Conservation (phyloP, 2,797 vertebrate genomes). For the Streptopelia turtur region DNA sequence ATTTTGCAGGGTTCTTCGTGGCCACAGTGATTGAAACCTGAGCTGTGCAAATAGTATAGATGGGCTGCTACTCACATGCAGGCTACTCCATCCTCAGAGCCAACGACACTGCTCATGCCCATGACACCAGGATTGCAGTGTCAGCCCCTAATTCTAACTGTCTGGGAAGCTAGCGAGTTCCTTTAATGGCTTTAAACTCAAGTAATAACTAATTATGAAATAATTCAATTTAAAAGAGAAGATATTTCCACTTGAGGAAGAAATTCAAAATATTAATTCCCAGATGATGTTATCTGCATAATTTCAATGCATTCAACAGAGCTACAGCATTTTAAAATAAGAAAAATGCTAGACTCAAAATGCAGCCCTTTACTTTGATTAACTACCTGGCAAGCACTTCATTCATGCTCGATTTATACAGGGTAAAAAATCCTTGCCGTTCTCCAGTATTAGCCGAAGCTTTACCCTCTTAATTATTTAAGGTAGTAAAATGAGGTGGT, state of each 20-base stretch:
- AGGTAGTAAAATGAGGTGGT: slow-evolving; percentile 10
- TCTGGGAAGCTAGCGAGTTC: background rate
- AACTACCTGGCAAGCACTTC: background rate
- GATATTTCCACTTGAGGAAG: background rate
- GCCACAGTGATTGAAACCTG: background rate
- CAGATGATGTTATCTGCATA: background rate
- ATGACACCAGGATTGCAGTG: background rate
- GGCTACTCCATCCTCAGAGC: background rate
- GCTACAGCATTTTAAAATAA: background rate
- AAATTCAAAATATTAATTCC: background rate
- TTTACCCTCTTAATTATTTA: slow-evolving; percentile 52
- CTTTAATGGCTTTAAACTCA: background rate
- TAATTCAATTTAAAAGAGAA: background rate
- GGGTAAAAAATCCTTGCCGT: background rate
- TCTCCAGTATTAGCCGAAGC: slow-evolving; percentile 4
- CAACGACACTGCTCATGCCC: background rate
- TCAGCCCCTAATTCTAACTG: background rate
- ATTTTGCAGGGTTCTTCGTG: background rate
- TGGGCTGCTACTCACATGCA: background rate
- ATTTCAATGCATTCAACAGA: background rate
- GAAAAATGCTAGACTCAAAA: background rate
- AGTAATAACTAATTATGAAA: background rate
- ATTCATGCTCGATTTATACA: background rate
- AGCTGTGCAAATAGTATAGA: background rate
- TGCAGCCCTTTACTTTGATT: background rate